phyloP scores from a whole-genome alignment of 2,888 invertebrate species.

The Matsumyia berberina region DNA sequence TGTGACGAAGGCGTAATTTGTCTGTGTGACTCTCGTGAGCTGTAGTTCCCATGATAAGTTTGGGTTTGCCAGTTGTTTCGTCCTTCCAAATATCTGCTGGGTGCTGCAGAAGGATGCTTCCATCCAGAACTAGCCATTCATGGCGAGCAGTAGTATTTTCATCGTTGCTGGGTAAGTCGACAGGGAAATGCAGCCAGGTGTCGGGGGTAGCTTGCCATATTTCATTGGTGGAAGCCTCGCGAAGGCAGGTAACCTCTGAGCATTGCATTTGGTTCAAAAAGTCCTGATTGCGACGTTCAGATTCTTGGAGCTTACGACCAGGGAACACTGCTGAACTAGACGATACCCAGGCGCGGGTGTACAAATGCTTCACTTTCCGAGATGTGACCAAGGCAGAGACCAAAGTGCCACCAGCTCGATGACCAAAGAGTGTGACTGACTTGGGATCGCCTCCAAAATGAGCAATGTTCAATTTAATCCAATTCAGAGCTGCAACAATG shows the following conservation, averaged over 20 bases:
- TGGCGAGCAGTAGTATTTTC: slow-evolving; percentile 87
- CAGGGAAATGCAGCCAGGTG: slow-evolving; percentile 88
- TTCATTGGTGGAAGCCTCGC: slow-evolving; percentile 85
- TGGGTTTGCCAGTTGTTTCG: slow-evolving; percentile 83
- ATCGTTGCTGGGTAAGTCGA: slow-evolving; percentile 85
- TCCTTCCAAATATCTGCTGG: slow-evolving; percentile 88
- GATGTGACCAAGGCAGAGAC: slow-evolving; percentile 89
- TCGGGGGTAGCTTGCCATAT: slow-evolving; percentile 89
- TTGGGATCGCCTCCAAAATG: slow-evolving; percentile 93
- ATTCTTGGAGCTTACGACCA: slow-evolving; percentile 86
- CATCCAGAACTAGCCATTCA: slow-evolving; percentile 92
- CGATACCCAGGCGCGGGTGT: slow-evolving; percentile 91
- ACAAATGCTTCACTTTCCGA: slow-evolving; percentile 87
- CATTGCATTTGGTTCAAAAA: slow-evolving; percentile 87
- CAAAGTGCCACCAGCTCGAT: slow-evolving; percentile 93
- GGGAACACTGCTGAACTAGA: slow-evolving; percentile 91
- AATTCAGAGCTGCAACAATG: slow-evolving; percentile 90
- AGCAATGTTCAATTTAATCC: slow-evolving; percentile 92
- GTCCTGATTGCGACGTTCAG: slow-evolving; percentile 87
- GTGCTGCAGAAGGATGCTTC: slow-evolving; percentile 88
- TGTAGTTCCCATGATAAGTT: slow-evolving; percentile 89
- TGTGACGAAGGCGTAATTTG: slow-evolving; percentile 86
- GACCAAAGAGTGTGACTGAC: slow-evolving; percentile 92
- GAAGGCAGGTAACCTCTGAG: slow-evolving; percentile 86
- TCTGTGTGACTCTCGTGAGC: slow-evolving; percentile 90